Conservation (phyloP, 2,797 vertebrate species). For the Artibeus jamaicensis region DNA sequence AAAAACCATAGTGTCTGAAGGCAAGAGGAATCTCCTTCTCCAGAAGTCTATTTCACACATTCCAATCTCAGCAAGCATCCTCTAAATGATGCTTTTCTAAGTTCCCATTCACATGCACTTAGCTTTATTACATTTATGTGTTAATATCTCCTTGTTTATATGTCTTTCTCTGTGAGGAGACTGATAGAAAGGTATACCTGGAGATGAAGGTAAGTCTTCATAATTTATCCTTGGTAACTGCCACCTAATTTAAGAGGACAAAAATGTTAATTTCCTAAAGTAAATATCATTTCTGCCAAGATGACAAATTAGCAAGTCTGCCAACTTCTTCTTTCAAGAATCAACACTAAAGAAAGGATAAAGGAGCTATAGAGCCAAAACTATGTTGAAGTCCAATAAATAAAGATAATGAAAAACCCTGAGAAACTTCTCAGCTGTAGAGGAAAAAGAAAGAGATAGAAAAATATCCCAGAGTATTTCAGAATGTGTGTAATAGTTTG, state of each 20-base stretch:
- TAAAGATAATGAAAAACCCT: not conserved
- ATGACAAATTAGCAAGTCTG: not conserved
- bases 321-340: not conserved
- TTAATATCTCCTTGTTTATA: not conserved
- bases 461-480: not conserved
- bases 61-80: not conserved
- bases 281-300: not conserved
- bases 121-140: not conserved
- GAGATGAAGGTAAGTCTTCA: not conserved
- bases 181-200: not conserved
- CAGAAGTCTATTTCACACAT: not conserved
- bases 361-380: not conserved
- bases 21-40: not conserved
- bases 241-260: not conserved
- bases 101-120: not conserved
- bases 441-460: not conserved
- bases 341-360: not conserved
- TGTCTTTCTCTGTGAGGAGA: not conserved
- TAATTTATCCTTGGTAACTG: not conserved
- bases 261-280: not conserved
- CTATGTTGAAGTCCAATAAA: not conserved
- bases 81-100: not conserved
- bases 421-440: not conserved
- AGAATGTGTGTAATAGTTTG: not conserved
- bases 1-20: not conserved